Percentiles rank a stretch among this genome's conserved stretches.
Evolutionary conservation across 2,113 vertebrate species (phyloP).

Genomic region (Glaucidium brasilianum): DNA sequence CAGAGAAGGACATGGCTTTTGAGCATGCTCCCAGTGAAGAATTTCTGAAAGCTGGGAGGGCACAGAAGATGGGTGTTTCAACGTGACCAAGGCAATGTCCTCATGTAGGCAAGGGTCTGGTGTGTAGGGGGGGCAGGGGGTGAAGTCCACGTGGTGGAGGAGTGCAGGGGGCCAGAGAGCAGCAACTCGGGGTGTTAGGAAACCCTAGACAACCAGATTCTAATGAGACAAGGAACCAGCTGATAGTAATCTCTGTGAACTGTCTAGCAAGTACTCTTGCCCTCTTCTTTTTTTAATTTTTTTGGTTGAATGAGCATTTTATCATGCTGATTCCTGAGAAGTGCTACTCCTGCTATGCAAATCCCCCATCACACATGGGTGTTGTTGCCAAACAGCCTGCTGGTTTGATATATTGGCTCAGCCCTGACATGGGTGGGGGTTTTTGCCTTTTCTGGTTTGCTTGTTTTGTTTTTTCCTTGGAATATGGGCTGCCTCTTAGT

Average conservation of each 20-base stretch:
- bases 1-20: neutral
- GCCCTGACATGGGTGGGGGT: neutral
- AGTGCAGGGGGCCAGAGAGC: neutral
- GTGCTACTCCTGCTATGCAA: neutral
- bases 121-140: too few species aligned
- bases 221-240: neutral
- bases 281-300: neutral
- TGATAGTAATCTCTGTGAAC: neutral
- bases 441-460: neutral
- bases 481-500: neutral
- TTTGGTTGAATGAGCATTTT: neutral
- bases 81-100: neutral
- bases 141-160: accelerated
- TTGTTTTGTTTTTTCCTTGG: neutral
- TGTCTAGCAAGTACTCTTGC: neutral
- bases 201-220: neutral
- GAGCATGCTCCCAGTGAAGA: neutral
- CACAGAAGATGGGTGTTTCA: neutral
- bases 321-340: neutral
- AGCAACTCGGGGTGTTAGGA: neutral
- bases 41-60: neutral
- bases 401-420: accelerated
- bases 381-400: neutral
- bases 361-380: accelerated
- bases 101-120: neutral